These are phyloP conservation scores for Dendrophyllia cribrosa DNA, from an alignment of 64 coral and sea anemone species.

Conservation along the genomic window DNA sequence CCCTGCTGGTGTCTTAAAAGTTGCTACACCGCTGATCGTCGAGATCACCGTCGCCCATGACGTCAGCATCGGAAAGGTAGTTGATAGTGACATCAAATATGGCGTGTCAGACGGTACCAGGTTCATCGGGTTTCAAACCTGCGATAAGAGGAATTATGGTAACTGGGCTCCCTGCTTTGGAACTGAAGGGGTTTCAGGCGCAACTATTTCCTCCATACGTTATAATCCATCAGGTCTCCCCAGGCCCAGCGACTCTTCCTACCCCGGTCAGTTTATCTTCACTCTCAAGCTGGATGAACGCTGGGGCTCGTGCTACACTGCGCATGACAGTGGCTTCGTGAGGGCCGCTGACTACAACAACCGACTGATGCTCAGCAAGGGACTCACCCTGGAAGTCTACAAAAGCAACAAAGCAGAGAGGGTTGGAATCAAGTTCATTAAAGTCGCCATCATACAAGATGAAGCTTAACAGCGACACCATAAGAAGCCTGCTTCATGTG, in stretches of 20 bases:
- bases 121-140: constrained; percentile 5
- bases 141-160: neutral
- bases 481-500: no score
- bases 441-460: no score
- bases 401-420: no score
- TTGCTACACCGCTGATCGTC: constrained; percentile 1
- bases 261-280: neutral
- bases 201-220: neutral
- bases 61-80: constrained; percentile 13
- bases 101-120: constrained; percentile 23
- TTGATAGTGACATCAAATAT: constrained; percentile 27
- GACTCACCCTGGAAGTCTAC: neutral
- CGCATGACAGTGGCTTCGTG: neutral
- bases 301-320: neutral
- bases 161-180: neutral
- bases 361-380: neutral
- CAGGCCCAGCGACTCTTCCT: neutral
- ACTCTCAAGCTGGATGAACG: neutral
- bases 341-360: neutral
- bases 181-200: neutral
- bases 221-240: no score
- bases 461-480: no score
- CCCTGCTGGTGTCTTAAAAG: neutral
- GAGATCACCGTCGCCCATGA: constrained; percentile 4
- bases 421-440: no score